Percentiles rank a stretch among this genome's conserved stretches.
phyloP scores from a whole-genome alignment of 2,113 vertebrate genomes.

The Pandion haliaetus region DNA sequence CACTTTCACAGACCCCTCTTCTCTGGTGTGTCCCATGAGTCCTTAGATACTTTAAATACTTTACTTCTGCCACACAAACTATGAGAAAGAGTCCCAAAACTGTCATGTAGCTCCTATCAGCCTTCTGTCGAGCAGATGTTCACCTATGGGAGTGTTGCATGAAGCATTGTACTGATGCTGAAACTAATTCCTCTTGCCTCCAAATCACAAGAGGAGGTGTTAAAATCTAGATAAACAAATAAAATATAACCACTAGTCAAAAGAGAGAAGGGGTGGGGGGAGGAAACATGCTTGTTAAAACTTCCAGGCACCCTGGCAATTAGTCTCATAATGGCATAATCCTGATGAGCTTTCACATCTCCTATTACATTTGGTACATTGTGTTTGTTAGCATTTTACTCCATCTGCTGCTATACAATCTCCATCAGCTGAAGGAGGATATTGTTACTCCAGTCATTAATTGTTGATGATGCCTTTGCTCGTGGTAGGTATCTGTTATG shows the following conservation, averaged over 20 bases:
- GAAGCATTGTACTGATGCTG: not conserved
- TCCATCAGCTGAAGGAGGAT: constrained; percentile 23
- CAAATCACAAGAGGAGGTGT: constrained; percentile 35
- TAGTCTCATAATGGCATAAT: not conserved
- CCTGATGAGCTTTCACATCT: constrained; percentile 29
- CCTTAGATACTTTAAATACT: not conserved
- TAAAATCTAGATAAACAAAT: constrained; percentile 45
- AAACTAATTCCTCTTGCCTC: not conserved
- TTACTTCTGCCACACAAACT: not conserved
- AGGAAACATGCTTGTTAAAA: not conserved
- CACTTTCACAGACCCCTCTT: not conserved
- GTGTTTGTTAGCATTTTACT: constrained; percentile 21
- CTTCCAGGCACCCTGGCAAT: constrained; percentile 5
- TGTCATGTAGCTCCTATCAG: not conserved
- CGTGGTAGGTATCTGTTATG: not conserved
- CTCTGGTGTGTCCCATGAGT: not conserved
- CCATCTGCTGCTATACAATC: not conserved
- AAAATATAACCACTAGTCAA: not conserved
- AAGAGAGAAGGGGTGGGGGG: not conserved
- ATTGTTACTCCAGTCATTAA: constrained; percentile 31
- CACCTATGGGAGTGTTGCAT: not conserved
- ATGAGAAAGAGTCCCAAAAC: not conserved
- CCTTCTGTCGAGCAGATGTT: constrained; percentile 57
- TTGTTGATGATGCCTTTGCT: constrained; percentile 6
- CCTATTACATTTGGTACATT: not conserved